Base-by-base conservation (phyloP, 2,888 invertebrate genomes). In the Thecocarcelia acutangulata region DNA sequence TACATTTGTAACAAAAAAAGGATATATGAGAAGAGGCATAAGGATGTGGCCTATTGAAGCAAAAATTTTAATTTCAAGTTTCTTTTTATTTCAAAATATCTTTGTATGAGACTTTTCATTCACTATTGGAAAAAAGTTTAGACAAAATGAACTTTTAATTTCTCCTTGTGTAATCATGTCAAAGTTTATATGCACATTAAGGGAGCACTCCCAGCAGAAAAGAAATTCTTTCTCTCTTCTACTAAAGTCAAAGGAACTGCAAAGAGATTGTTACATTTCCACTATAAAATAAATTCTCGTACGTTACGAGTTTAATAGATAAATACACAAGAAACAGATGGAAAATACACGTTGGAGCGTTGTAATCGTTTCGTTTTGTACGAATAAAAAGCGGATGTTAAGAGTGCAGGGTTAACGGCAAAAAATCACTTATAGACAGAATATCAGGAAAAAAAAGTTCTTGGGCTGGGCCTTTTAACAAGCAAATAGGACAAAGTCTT, bases 381-480 rank as follows among this genome's bases (percentile, higher is more conserved):
- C 1, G 13, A 21, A 40, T 44, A 40, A 64, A 24, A 54, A 70
- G 52, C 52, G 68, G 48, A 50, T 66, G 44, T 24, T 21, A 37
- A 21, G 59, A 52, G 21, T 17, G 37, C 13, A 28, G 64, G 28
- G 64, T 37, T 66, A 70, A 75, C 78, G 74, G 82, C 46, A 69
- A 63, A 58, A 40, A 17, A 33, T 33, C 44, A 75, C 70, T 61
- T 70, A 70, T 73, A 78, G 64, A 63, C 33, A 69, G 48, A 33
- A 46, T 52, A 17, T 13, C 12, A 63, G 17, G 63, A 15, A 59
- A 76, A 77, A 75, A 68, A 69, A 75, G 40, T 78, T 84, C 83
- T 84, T 84, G 85, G 85, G 85, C 85, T 81, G 84, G 85, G 84
- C 84, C 83, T 64, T 56, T 56, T 33, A 1, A 33, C 4, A 33